phyloP scores from a whole-genome alignment of 2,113 vertebrate species.

The Oncorhynchus tshawytscha region DNA sequence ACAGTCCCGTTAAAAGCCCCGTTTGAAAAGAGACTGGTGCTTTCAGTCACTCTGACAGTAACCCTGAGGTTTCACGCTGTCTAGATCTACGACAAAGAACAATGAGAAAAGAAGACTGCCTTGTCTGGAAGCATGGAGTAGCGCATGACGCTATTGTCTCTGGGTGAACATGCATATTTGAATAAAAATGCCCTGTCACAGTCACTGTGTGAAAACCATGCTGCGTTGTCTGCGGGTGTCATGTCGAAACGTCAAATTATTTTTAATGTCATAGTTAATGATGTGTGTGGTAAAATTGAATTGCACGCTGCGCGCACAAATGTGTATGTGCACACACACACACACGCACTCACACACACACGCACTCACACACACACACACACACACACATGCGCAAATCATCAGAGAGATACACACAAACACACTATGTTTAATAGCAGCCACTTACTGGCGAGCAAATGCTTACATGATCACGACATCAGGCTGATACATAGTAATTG shows the following conservation, averaged over 20 bases:
- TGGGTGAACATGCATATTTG: too few relatives aligned
- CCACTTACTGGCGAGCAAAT: not conserved
- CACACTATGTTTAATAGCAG: not conserved
- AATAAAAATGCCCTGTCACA: not conserved
- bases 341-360: too few relatives aligned
- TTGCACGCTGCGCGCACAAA: too few relatives aligned
- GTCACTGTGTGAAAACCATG: not conserved
- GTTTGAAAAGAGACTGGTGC: too few relatives aligned
- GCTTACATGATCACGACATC: not conserved
- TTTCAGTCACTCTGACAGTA: too few relatives aligned
- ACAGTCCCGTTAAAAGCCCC: too few relatives aligned
- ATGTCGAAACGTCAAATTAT: not conserved
- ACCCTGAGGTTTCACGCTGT: too few relatives aligned
- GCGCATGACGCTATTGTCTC: too few relatives aligned
- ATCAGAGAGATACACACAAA: not conserved
- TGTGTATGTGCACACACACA: not conserved
- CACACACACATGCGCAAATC: not conserved
- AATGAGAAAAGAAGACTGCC: too few relatives aligned
- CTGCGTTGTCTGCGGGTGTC: not conserved
- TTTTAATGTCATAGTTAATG: not conserved
- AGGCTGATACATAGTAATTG: slow-evolving; percentile 13
- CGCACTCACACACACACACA: not conserved
- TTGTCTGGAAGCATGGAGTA: too few relatives aligned
- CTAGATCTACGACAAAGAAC: too few relatives aligned
- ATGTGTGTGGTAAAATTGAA: not conserved